Percentiles rank a stretch among this genome's conserved stretches.
phyloP scores from a whole-genome alignment of 2,113 vertebrate species.

The Strix aluco region DNA sequence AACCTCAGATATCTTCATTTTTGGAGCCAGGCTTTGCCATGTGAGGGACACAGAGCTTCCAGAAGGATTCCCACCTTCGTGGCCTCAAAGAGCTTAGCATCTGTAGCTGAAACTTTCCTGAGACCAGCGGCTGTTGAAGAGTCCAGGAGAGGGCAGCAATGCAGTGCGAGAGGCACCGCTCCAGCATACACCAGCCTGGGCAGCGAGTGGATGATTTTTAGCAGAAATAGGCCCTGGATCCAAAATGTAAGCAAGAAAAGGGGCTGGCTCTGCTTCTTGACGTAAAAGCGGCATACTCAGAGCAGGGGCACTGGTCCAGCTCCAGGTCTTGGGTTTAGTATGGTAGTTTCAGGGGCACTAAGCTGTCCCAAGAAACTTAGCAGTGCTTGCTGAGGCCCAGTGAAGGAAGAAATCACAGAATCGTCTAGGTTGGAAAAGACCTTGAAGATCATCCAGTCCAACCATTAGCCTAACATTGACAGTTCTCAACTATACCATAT shows the following conservation, averaged over 20 bases:
- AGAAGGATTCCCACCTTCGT: not conserved
- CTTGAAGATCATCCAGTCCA: too few relatives aligned
- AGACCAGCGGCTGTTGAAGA: not conserved
- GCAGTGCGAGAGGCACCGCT: not conserved
- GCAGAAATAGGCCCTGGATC: not conserved
- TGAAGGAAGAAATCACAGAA: not conserved
- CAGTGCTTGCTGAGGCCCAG: not conserved
- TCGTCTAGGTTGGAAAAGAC: too few relatives aligned
- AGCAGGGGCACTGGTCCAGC: not conserved
- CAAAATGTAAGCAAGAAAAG: not conserved
- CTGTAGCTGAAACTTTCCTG: not conserved
- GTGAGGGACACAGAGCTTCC: fast-evolving
- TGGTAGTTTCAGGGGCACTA: not conserved
- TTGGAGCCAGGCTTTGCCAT: not conserved
- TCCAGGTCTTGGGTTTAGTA: not conserved
- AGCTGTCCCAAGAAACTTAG: not conserved
- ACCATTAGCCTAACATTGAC: too few relatives aligned
- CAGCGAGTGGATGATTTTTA: not conserved
- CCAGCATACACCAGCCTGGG: not conserved
- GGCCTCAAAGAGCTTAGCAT: fast-evolving
- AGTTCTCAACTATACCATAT: too few relatives aligned
- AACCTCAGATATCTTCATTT: not conserved
- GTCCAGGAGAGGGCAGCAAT: constrained; percentile 58
- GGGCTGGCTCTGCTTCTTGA: not conserved
- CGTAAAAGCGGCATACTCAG: not conserved